These are phyloP conservation scores for Oligia latruncula DNA, from an alignment of 2,888 invertebrate genomes.

Conservation along the genomic window DNA sequence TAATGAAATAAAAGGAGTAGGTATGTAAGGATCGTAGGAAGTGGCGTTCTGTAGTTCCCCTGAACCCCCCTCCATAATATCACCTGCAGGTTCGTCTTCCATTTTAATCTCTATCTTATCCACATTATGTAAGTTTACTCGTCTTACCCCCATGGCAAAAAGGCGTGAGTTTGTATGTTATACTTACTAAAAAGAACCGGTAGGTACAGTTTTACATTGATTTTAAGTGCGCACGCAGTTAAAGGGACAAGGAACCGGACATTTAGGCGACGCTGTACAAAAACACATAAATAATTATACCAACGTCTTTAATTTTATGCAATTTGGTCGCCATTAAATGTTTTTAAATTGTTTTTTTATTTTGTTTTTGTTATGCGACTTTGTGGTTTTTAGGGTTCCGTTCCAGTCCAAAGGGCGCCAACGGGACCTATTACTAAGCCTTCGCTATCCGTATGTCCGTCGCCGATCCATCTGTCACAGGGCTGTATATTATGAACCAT, in stretches of 20 bases:
- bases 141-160: not conserved
- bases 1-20: no score
- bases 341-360: not conserved
- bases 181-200: not conserved
- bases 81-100: no score
- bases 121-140: no score
- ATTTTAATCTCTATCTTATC: no score
- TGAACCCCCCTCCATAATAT: no score
- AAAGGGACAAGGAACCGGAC: conserved; percentile 41
- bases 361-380: not conserved
- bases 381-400: not conserved
- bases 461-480: not conserved
- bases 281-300: conserved; percentile 28
- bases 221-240: not conserved
- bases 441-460: not conserved
- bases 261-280: not conserved
- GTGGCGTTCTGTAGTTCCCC: no score
- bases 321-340: not conserved
- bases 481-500: not conserved
- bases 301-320: conserved; percentile 24
- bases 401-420: not conserved
- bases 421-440: no score
- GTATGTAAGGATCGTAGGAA: no score
- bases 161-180: no score
- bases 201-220: not conserved